Conservation (phyloP, 2,888 invertebrate species). For the Euplagia quadripunctaria region DNA sequence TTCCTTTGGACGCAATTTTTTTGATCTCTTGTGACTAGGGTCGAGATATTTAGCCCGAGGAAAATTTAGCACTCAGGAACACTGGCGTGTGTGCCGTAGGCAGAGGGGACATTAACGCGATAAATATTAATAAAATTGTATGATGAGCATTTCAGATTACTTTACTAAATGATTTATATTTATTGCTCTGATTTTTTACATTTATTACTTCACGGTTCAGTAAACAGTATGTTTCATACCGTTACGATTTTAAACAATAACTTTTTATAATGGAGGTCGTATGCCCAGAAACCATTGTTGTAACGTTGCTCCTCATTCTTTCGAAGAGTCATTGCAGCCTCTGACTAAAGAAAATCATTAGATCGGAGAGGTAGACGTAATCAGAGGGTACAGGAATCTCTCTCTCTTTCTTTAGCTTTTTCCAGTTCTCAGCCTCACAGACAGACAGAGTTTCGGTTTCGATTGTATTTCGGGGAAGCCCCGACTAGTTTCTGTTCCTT, state of each 20-base stretch:
- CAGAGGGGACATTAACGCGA: conserved; percentile 3
- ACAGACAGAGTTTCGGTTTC: too few relatives aligned
- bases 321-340: too few relatives aligned
- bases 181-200: background rate
- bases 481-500: too few relatives aligned
- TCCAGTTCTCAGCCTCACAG: too few relatives aligned
- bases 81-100: conserved; percentile 33
- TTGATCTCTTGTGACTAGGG: conserved; percentile 32
- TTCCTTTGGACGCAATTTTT: background rate
- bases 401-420: too few relatives aligned
- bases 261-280: background rate
- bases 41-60: conserved; percentile 60
- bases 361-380: too few relatives aligned
- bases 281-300: too few relatives aligned
- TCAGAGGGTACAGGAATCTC: too few relatives aligned
- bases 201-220: background rate
- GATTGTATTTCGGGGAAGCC: too few relatives aligned
- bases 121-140: background rate
- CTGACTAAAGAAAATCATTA: too few relatives aligned
- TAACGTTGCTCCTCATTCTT: too few relatives aligned
- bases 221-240: background rate
- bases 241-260: too few relatives aligned
- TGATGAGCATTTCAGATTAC: conserved; percentile 7
- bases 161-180: background rate
- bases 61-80: conserved; percentile 74